phyloP scores from a whole-genome alignment of 2,113 vertebrate species.

The Dipodomys merriami region DNA sequence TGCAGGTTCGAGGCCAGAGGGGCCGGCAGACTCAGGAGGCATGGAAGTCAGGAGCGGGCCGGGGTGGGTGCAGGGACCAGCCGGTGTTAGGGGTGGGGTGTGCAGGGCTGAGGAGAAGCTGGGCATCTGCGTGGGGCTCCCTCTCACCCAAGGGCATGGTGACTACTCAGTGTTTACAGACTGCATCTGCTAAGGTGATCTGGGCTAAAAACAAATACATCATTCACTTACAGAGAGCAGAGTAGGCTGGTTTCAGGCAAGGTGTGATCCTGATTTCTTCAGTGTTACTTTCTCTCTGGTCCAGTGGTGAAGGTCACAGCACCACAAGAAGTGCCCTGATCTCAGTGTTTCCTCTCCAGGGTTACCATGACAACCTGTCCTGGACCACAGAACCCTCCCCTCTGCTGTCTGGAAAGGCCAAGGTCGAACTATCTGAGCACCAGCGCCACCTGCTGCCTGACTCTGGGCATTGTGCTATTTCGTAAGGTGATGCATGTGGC shows the following conservation, averaged over 20 bases:
- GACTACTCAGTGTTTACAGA: too few species aligned
- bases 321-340: background rate
- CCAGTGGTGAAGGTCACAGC: background rate
- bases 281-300: background rate
- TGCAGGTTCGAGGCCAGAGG: background rate
- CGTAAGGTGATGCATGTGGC: accelerated
- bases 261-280: background rate
- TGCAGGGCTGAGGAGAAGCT: too few species aligned
- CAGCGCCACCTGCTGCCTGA: background rate
- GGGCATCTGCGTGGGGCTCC: too few species aligned
- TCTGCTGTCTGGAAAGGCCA: background rate
- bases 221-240: too few species aligned
- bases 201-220: too few species aligned
- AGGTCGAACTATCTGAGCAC: too few species aligned
- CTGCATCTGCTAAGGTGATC: accelerated
- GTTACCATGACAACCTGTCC: background rate
- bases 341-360: background rate
- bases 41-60: accelerated
- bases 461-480: accelerated
- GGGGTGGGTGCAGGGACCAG: accelerated
- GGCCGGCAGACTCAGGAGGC: accelerated
- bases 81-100: background rate
- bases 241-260: background rate
- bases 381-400: background rate
- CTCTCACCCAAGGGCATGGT: too few species aligned